Conservation (phyloP, 2,797 vertebrate genomes). For the Rhabdophis nuchalis region DNA sequence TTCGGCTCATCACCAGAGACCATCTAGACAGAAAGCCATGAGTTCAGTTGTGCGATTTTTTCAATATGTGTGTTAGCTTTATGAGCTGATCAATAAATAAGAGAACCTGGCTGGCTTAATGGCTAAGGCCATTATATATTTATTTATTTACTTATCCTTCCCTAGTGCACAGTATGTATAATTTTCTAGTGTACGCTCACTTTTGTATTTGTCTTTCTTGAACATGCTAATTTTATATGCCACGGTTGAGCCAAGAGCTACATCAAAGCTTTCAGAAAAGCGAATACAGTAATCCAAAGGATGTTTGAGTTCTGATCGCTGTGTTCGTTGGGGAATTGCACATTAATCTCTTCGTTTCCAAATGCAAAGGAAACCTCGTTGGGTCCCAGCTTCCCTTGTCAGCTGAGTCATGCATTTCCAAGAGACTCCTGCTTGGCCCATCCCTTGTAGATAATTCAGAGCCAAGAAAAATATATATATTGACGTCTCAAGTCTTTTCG, state of each 20-base stretch:
- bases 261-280: not conserved
- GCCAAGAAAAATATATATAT: not conserved
- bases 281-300: not conserved
- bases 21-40: too few relatives aligned
- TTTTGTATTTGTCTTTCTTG: not conserved
- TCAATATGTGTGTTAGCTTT: too few relatives aligned
- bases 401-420: not conserved
- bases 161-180: not conserved
- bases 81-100: too few relatives aligned
- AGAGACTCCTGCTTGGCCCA: not conserved
- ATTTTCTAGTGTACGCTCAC: not conserved
- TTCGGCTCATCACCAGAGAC: too few relatives aligned
- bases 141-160: not conserved
- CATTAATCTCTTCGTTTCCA: not conserved
- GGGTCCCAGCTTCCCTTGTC: not conserved
- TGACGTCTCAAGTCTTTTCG: not conserved
- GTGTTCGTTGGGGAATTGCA: not conserved
- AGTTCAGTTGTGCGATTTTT: too few relatives aligned
- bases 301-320: not conserved
- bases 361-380: not conserved
- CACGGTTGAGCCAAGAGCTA: not conserved
- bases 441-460: not conserved
- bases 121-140: too few relatives aligned
- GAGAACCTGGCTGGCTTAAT: too few relatives aligned
- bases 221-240: not conserved